Percentiles rank a stretch among this genome's conserved stretches.
Conservation (phyloP, 2,888 invertebrate species). For the Dioctria rufipes region DNA sequence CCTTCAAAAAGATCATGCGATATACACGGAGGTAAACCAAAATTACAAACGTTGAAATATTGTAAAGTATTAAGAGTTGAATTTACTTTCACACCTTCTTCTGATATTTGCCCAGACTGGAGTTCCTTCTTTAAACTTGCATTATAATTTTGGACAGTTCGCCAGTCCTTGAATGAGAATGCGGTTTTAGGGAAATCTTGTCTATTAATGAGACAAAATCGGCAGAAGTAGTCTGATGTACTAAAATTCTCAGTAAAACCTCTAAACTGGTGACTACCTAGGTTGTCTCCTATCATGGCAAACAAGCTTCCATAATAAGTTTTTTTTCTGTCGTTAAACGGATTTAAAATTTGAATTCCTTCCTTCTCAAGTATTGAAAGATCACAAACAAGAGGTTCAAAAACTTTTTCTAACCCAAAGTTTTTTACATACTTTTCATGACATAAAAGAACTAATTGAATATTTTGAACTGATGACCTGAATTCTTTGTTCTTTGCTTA, state of each 20-base stretch:
- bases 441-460: constrained; percentile 15
- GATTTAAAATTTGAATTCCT: constrained; percentile 10
- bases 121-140: too few relatives aligned
- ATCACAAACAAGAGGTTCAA: constrained; percentile 1
- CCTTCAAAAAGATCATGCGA: too few relatives aligned
- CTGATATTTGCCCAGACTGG: too few relatives aligned
- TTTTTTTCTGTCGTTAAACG: not conserved
- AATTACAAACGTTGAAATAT: too few relatives aligned
- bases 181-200: too few relatives aligned
- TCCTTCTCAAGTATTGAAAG: not conserved
- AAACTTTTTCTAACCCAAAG: constrained; percentile 11
- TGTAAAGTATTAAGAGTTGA: too few relatives aligned
- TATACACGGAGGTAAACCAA: too few relatives aligned
- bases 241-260: constrained; percentile 20
- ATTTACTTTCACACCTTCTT: too few relatives aligned
- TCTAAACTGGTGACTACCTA: constrained; percentile 27
- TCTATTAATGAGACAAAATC: constrained; percentile 5
- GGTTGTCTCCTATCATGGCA: constrained; percentile 21
- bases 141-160: too few relatives aligned
- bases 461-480: constrained; percentile 14
- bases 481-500: constrained; percentile 1
- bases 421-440: constrained; percentile 14
- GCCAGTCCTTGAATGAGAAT: too few relatives aligned
- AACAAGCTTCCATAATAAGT: constrained; percentile 21
- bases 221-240: not conserved